phyloP scores from a whole-genome alignment of 1,140 invertebrate species.

The Aculops lycopersici region DNA sequence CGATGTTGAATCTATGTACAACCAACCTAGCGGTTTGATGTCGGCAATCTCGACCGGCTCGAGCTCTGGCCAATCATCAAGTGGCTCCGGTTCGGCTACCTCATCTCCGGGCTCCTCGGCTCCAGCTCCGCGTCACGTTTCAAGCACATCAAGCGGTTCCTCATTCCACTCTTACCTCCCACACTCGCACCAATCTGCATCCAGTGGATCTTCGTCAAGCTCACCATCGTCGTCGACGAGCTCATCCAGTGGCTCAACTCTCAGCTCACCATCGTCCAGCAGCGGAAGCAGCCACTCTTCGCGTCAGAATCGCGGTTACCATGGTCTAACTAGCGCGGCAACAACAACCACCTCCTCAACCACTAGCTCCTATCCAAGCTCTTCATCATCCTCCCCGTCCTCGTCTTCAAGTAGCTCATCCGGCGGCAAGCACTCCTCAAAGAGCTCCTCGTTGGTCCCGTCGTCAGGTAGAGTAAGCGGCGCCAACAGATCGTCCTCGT shows the following conservation, averaged over 20 bases:
- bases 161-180: neutral
- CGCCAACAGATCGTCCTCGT: no score
- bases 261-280: neutral
- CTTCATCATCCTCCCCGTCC: no score
- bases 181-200: neutral
- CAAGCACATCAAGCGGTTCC: neutral
- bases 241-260: neutral
- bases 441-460: no score
- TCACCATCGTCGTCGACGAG: neutral
- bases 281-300: no score
- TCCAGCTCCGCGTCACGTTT: neutral
- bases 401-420: no score
- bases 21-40: neutral
- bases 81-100: neutral
- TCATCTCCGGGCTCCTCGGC: neutral
- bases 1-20: neutral
- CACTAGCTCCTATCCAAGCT: no score
- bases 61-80: no score
- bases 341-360: no score
- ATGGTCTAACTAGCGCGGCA: no score
- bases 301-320: no score
- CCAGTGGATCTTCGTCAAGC: neutral
- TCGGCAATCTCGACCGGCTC: neutral
- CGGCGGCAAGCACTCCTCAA: no score
- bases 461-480: no score